Conservation (phyloP, 2,797 vertebrate genomes). For the Xiphophorus birchmanni region DNA sequence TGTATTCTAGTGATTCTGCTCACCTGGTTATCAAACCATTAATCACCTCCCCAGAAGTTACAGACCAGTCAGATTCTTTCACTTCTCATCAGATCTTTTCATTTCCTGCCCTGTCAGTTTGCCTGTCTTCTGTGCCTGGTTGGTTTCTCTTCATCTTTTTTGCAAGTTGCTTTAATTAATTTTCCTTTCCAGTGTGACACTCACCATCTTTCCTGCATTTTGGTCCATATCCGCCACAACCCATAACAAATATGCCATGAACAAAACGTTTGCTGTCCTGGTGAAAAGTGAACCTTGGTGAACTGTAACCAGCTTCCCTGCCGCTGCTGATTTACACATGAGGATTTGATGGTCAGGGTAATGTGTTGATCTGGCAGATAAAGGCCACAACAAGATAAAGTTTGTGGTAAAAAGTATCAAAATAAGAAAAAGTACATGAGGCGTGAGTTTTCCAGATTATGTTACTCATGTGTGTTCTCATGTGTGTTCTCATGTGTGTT, state of each 20-base stretch:
- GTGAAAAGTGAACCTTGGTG: background rate
- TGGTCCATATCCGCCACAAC: background rate
- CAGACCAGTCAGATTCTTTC: background rate
- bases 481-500: constrained; percentile 27
- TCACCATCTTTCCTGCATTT: background rate
- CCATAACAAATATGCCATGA: background rate
- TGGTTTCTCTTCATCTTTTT: background rate
- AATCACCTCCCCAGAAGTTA: background rate
- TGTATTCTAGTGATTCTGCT: background rate
- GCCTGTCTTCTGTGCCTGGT: background rate
- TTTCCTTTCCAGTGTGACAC: background rate
- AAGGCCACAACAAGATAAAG: background rate
- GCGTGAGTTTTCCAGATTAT: background rate
- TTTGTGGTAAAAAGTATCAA: background rate
- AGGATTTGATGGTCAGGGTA: background rate
- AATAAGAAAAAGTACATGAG: background rate
- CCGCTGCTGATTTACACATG: background rate
- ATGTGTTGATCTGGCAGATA: background rate
- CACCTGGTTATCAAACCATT: background rate
- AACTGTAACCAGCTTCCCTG: background rate
- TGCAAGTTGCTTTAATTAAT: background rate
- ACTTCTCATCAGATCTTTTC: background rate
- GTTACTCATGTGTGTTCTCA: constrained; percentile 20
- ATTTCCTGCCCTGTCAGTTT: background rate
- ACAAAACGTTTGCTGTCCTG: background rate